A percentile compares a stretch with the other conserved stretches of the same genome.
Evolutionary conservation across 2,113 vertebrate genomes (phyloP).

Genomic region (Brachyhypopomus occidentalis): DNA sequence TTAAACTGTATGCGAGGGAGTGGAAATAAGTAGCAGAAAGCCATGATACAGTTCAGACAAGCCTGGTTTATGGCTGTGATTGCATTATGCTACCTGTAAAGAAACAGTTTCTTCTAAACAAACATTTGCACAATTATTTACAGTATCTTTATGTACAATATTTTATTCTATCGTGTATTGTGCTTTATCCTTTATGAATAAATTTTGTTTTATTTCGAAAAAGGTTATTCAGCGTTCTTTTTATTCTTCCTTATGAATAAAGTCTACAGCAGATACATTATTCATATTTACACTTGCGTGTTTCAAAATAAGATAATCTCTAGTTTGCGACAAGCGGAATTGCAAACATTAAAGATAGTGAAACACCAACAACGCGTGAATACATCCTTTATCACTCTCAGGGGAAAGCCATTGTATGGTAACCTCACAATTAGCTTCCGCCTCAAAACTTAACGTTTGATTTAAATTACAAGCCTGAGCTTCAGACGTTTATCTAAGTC

Average conservation of each 20-base stretch:
- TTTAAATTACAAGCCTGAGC: conserved; percentile 3
- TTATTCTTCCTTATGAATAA: too few relatives aligned
- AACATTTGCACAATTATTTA: conserved; percentile 57
- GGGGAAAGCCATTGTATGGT: background rate
- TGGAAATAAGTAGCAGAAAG: conserved; percentile 13
- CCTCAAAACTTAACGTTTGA: background rate
- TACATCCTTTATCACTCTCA: background rate
- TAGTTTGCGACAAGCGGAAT: too few relatives aligned
- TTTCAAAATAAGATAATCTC: background rate
- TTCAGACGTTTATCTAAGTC: conserved; percentile 4
- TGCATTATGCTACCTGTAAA: conserved; percentile 55
- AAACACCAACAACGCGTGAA: background rate
- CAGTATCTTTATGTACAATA: conserved; percentile 46
- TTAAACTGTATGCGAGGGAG: conserved; percentile 34
- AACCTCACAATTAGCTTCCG: conserved; percentile 8
- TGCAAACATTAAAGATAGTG: background rate
- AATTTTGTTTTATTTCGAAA: conserved; percentile 27
- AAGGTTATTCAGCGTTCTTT: background rate
- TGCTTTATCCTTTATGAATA: conserved; percentile 59
- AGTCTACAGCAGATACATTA: too few relatives aligned
- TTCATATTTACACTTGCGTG: too few relatives aligned
- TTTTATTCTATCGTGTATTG: conserved; percentile 57
- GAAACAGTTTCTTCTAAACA: conserved; percentile 32
- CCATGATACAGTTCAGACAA: conserved; percentile 21
- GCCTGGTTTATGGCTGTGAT: conserved; percentile 40